These are phyloP conservation scores for Corbicula japonica DNA, from an alignment of 2,888 invertebrate genomes.

Conservation along the genomic window DNA sequence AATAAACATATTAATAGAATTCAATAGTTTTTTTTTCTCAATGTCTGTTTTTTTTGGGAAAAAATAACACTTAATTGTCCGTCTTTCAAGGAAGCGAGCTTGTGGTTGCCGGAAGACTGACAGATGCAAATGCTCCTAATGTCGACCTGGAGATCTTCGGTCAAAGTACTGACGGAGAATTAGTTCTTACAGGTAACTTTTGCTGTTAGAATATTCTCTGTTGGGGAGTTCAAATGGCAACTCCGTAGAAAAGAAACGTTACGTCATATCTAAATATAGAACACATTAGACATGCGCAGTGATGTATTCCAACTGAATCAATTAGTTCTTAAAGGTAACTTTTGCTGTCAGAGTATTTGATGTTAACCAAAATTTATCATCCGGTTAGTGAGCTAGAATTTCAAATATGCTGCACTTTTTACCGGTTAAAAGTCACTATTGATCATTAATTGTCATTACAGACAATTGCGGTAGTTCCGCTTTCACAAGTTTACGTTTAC, in stretches of 20 bases:
- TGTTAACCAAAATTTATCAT: too few relatives aligned
- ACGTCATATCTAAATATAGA: not conserved
- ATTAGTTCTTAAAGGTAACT: too few relatives aligned
- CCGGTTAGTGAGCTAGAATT: too few relatives aligned
- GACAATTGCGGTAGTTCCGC: too few relatives aligned
- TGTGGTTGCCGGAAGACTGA: constrained; percentile 67
- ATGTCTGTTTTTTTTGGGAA: not conserved
- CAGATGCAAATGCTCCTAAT: constrained; percentile 27
- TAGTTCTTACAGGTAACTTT: constrained; percentile 15
- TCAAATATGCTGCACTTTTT: too few relatives aligned
- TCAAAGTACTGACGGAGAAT: constrained; percentile 37
- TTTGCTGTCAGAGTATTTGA: too few relatives aligned
- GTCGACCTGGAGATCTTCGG: constrained; percentile 51
- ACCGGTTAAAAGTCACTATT: too few relatives aligned
- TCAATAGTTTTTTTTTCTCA: not conserved
- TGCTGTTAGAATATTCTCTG: not conserved
- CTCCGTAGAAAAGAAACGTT: not conserved
- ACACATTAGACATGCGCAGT: not conserved
- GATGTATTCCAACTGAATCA: too few relatives aligned
- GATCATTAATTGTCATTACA: too few relatives aligned
- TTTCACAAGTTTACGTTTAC: too few relatives aligned
- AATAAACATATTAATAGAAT: too few relatives aligned
- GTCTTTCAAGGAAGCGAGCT: constrained; percentile 64
- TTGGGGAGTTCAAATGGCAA: not conserved
- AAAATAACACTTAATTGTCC: not conserved